A percentile compares a stretch with the other conserved stretches of the same genome.
These are phyloP conservation scores for Uromys caudimaculatus DNA, from an alignment of 2,797 vertebrate species.

Conservation along the genomic window DNA sequence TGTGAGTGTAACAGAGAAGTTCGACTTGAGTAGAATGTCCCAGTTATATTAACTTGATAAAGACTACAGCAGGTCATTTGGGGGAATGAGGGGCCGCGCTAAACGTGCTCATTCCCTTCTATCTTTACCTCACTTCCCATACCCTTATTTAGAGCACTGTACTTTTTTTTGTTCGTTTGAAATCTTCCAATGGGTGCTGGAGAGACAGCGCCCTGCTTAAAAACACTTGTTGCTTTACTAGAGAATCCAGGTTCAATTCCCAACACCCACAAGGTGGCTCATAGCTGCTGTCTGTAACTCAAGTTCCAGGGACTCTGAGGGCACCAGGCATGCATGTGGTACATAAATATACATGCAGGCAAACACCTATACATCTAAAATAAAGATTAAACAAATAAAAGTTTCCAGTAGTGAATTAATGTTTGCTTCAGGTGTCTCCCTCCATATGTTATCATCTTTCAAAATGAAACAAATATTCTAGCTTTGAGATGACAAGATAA, in stretches of 20 bases:
- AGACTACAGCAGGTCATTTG: not conserved
- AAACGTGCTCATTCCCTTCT: not conserved
- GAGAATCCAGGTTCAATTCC: not conserved
- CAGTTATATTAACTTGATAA: not conserved
- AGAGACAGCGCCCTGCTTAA: not conserved
- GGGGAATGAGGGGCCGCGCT: not conserved
- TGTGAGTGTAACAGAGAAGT: not conserved
- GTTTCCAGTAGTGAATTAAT: not conserved
- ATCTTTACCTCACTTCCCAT: not conserved
- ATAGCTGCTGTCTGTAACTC: not conserved
- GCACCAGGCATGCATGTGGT: not conserved
- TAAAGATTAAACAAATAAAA: not conserved
- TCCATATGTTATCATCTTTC: constrained; percentile 31
- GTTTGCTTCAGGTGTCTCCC: not conserved
- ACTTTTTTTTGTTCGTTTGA: not conserved
- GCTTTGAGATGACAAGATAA: not conserved
- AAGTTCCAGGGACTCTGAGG: not conserved
- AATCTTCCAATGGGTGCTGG: not conserved
- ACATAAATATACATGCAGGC: not conserved
- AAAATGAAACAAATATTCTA: constrained; percentile 4
- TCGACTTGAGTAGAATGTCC: not conserved
- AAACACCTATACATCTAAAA: not conserved
- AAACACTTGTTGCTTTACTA: not conserved
- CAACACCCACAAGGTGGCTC: not conserved
- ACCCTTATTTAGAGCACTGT: not conserved